phyloP scores from a whole-genome alignment of 2,888 invertebrate genomes.

The Meiosimyza platycephala region DNA sequence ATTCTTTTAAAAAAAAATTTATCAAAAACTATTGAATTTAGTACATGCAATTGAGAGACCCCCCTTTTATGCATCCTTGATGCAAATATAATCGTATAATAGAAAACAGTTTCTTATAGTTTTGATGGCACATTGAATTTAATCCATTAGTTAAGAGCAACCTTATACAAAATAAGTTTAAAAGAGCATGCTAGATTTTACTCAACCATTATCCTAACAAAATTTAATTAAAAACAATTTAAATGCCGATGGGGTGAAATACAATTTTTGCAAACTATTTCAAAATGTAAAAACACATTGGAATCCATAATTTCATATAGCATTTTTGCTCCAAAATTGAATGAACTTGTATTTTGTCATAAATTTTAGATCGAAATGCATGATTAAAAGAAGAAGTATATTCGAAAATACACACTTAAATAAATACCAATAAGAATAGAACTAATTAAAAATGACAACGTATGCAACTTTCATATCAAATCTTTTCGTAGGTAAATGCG shows the following conservation, averaged over 20 bases:
- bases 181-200: too few relatives aligned
- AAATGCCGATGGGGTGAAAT: neutral
- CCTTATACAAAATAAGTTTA: too few relatives aligned
- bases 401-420: neutral
- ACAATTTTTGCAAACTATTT: neutral
- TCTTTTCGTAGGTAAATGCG: constrained; percentile 6
- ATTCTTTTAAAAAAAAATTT: too few relatives aligned
- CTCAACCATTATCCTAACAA: neutral
- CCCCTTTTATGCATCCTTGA: too few relatives aligned
- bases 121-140: neutral
- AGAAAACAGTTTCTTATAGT: neutral
- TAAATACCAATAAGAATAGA: neutral
- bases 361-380: constrained; percentile 35
- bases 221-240: neutral
- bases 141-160: too few relatives aligned
- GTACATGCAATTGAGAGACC: too few relatives aligned
- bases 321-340: constrained; percentile 36
- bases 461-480: constrained; percentile 27
- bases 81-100: too few relatives aligned
- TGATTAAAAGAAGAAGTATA: neutral
- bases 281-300: constrained; percentile 14
- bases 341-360: constrained; percentile 16
- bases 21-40: too few relatives aligned
- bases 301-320: constrained; percentile 20
- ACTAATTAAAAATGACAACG: constrained; percentile 21